Evolutionary conservation across 2,888 invertebrate genomes (phyloP), one percentile per base, ranked within the genome.

Genomic region (Cephus spinipes): DNA sequence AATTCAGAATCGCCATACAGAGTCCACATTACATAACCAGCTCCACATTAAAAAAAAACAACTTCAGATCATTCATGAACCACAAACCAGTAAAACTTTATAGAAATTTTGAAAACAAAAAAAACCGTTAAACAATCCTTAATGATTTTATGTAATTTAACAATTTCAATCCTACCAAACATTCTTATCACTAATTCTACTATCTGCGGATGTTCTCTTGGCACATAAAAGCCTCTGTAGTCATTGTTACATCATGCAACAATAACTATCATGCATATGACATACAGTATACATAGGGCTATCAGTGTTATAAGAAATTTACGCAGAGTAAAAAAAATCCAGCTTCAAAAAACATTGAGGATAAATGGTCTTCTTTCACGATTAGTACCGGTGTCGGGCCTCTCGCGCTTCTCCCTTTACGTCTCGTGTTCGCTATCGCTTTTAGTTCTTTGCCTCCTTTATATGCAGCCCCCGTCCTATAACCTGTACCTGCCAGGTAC

Each of bases 381-480:
- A 87, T 86, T 86, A 86, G 81, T 81, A 83, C 81, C 83, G 78
- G 83, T 82, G 83, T 81, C 83, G 85, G 79, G 82, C 78, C 79
- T 81, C 83, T 84, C 82, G 76, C 82, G 80, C 68, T 81, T 81
- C 82, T 81, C 81, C 81, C 81, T 81, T 23, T 23, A 33, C 71
- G 79, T 80, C 81, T 81, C 83, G 80, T 83, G 78, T 79, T 80
- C 79, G 79, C 78, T 83, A 84, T 84, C 81, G 79, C 82, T 84
- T 85, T 83, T 86, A 83, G 81, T 82, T 81, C 81, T 81, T 83
- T 75, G 81, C 82, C 82, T 85, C 83, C 81, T 86, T 83, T 82
- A 82, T 85, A 85, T 86, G 82, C 84, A 84, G 78, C 81, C 81
- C 79, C 80, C 80, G 82, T 86, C 80, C 80, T 78, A 80, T 79